A percentile compares a stretch with the other conserved stretches of the same genome.
Evolutionary conservation across 2,797 vertebrate genomes (phyloP).

Genomic region (Acomys russatus): DNA sequence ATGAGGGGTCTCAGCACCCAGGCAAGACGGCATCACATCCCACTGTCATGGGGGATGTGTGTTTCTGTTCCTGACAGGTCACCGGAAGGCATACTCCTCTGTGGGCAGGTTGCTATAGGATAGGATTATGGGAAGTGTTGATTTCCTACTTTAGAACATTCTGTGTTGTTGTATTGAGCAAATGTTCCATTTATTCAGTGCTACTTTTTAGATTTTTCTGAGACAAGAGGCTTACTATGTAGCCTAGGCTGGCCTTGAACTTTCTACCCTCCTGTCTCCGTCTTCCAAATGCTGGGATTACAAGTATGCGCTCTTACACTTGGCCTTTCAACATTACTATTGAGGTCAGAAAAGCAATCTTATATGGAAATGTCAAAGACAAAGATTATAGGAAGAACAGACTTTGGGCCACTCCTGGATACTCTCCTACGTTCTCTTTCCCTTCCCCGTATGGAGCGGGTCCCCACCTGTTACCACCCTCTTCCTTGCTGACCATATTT

Average conservation of each 20-base stretch:
- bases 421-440: background rate
- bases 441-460: background rate
- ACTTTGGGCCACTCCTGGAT: background rate
- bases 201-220: conserved; percentile 7
- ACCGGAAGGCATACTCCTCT: background rate
- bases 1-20: background rate
- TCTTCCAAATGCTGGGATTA: background rate
- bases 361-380: conserved; percentile 49
- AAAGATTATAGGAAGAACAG: conserved; percentile 33
- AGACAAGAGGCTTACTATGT: background rate
- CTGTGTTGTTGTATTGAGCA: background rate
- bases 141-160: conserved; percentile 29
- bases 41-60: background rate
- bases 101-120: background rate
- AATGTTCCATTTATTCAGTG: conserved; percentile 18
- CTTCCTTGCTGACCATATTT: background rate
- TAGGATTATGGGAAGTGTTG: background rate
- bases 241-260: background rate
- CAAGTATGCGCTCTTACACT: background rate
- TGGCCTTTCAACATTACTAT: conserved; percentile 4
- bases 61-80: background rate
- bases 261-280: background rate
- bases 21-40: background rate
- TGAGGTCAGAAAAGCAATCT: background rate
- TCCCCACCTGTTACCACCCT: background rate